phyloP scores from a whole-genome alignment of 2,888 invertebrate genomes.

The Drosophila mettleri region DNA sequence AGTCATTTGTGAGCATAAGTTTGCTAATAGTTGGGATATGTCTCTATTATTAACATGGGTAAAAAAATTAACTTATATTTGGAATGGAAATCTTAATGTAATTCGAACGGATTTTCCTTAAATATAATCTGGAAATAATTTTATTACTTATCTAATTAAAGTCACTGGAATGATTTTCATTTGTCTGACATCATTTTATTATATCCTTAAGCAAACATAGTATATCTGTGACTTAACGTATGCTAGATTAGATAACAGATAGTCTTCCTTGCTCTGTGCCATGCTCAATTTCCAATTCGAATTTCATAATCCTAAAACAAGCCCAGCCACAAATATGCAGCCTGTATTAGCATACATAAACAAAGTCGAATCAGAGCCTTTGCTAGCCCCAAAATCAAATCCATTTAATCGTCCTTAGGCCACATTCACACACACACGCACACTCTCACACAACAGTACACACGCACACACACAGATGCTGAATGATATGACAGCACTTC shows the following conservation, averaged over 20 bases:
- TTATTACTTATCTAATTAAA: not conserved
- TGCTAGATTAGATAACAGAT: not conserved
- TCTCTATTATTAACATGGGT: not conserved
- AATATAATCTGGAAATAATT: not conserved
- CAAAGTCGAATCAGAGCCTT: slow-evolving; percentile 39
- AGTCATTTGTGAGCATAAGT: not conserved
- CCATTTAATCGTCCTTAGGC: slow-evolving; percentile 67
- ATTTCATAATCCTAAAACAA: slow-evolving; percentile 48
- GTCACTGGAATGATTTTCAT: not conserved
- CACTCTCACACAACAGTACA: slow-evolving; percentile 13
- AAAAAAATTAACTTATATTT: too few species aligned
- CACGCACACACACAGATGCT: slow-evolving; percentile 19
- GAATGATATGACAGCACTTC: slow-evolving; percentile 36
- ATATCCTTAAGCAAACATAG: not conserved
- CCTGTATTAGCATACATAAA: slow-evolving; percentile 53
- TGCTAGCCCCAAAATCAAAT: slow-evolving; percentile 59
- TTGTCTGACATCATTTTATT: not conserved
- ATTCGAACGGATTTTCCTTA: too few species aligned
- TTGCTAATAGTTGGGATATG: not conserved
- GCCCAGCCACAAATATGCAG: slow-evolving; percentile 48
- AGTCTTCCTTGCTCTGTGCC: not conserved
- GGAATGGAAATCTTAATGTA: too few species aligned
- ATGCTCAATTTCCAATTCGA: slow-evolving; percentile 18
- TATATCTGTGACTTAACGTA: slow-evolving; percentile 1
- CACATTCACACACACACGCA: slow-evolving; percentile 24